Base-by-base conservation (phyloP, 2,113 vertebrate species). In the Agelaius tricolor region DNA sequence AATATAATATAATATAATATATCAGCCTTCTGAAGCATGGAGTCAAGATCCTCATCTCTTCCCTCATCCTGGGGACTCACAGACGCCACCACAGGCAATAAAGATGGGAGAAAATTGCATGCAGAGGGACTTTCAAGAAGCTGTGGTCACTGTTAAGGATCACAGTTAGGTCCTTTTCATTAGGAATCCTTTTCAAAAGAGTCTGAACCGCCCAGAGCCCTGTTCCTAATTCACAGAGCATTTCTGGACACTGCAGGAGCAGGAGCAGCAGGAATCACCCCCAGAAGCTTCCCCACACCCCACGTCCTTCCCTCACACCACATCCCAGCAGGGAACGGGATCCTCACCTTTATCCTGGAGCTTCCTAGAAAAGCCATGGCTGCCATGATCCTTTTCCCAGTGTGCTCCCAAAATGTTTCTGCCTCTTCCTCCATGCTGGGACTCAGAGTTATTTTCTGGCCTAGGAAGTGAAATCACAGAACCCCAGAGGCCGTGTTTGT, bases 301-400 rank as follows among this genome's bases (percentile, higher is more conserved):
- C 41, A 41, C 11, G 5, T 30, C 43, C 5, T 83, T 62, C 55
- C 57, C 39, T 13, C 24, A n/a, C 61, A 37, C 14, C 49, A 13
- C 47, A 27, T 6, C 46, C 17, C 28, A 75, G 35, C 41, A 67
- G 51, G 31, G 55, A 28, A 51, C 26, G 67, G 76, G 77, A 66
- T 62, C 97, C 98, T 87, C 96, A 98, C 98, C 31, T 95, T 96
- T 84, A 98, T 55, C 93, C 98, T 98, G 84, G 98, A 98, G 95
- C 98, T 97, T 87, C 97, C 95, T 57, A 98, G 97, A 51, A 98
- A 98, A 96, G 98, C 97, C 90, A 98, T 26, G 78, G 97, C 84
- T 46, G 98, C 97, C 85, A 98, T 46, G 31, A 98, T 96, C 55
- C 35, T 95, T 88, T 95, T 95, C 43, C 97, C 94, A 46, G 97